phyloP scores from a whole-genome alignment of 2,888 invertebrate genomes.

The Pseudococcus viburni region DNA sequence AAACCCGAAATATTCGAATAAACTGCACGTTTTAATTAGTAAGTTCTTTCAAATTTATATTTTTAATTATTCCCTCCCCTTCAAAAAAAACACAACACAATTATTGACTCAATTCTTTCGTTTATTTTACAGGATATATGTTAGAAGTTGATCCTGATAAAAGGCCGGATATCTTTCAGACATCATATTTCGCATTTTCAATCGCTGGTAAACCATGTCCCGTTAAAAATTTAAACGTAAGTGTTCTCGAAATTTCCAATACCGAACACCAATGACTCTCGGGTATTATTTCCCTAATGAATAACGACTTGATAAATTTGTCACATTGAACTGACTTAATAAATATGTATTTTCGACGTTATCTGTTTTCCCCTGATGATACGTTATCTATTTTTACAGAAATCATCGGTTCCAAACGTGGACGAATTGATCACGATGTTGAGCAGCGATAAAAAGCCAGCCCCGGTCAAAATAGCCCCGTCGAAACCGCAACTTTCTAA shows the following conservation, averaged over 20 bases:
- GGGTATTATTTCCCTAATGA: background rate
- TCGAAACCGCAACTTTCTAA: constrained; percentile 71
- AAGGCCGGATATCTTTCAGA: constrained; percentile 90
- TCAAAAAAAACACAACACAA: too few relatives aligned
- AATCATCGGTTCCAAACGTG: constrained; percentile 77
- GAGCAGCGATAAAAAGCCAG: constrained; percentile 62
- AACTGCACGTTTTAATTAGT: constrained; percentile 83
- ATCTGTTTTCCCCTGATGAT: background rate
- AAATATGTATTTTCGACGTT: background rate
- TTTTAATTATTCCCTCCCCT: background rate
- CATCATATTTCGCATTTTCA: constrained; percentile 81
- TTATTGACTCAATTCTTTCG: background rate
- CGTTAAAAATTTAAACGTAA: constrained; percentile 84
- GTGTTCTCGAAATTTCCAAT: constrained; percentile 69
- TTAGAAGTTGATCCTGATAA: constrained; percentile 86
- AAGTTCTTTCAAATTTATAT: constrained; percentile 68
- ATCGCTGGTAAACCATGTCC: constrained; percentile 82
- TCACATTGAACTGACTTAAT: background rate
- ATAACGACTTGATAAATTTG: background rate
- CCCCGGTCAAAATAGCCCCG: constrained; percentile 67
- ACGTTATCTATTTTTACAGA: constrained; percentile 73
- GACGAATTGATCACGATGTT: constrained; percentile 78
- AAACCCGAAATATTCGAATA: constrained; percentile 81
- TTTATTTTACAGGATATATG: constrained; percentile 78
- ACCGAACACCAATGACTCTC: background rate